These are phyloP conservation scores for Epizoanthus rinbou DNA, from an alignment of 92 coral and sea anemone genomes.

Conservation along the genomic window DNA sequence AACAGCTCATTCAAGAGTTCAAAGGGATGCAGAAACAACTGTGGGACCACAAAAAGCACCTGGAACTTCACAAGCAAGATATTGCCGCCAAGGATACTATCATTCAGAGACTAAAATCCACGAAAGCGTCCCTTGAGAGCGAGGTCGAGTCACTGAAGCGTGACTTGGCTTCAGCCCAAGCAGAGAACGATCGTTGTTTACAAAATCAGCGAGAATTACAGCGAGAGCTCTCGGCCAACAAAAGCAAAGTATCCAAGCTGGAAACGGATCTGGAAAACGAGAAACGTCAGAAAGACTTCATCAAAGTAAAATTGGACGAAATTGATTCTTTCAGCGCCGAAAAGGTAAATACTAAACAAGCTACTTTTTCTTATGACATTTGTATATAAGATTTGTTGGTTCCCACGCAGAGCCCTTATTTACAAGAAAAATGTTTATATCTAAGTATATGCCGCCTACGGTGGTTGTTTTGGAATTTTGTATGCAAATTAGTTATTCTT, in stretches of 20 bases:
- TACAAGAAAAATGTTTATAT: not conserved
- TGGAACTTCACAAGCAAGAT: constrained; percentile 86
- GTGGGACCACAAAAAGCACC: constrained; percentile 85
- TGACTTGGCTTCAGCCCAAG: constrained; percentile 73
- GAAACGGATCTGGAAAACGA: constrained; percentile 93
- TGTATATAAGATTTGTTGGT: not conserved
- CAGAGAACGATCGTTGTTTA: constrained; percentile 72
- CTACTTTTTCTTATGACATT: constrained; percentile 5
- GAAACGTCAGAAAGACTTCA: constrained; percentile 70
- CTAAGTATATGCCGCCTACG: no score
- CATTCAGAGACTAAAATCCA: constrained; percentile 84
- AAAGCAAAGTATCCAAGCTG: constrained; percentile 79
- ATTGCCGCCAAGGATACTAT: constrained; percentile 86
- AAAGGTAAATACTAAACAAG: constrained; percentile 31
- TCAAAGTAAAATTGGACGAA: constrained; percentile 65
- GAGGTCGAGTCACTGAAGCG: constrained; percentile 89
- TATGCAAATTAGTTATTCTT: no score
- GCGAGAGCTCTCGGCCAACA: constrained; percentile 67
- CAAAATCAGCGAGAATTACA: constrained; percentile 77
- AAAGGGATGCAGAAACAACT: constrained; percentile 83
- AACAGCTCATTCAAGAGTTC: constrained; percentile 87
- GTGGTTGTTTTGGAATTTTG: no score
- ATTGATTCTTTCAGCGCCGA: constrained; percentile 67
- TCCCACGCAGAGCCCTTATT: not conserved
- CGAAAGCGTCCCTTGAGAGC: constrained; percentile 85